Evolutionary conservation across 2,888 invertebrate species (phyloP).

Genomic region (Hemistola chrysoprasaria): DNA sequence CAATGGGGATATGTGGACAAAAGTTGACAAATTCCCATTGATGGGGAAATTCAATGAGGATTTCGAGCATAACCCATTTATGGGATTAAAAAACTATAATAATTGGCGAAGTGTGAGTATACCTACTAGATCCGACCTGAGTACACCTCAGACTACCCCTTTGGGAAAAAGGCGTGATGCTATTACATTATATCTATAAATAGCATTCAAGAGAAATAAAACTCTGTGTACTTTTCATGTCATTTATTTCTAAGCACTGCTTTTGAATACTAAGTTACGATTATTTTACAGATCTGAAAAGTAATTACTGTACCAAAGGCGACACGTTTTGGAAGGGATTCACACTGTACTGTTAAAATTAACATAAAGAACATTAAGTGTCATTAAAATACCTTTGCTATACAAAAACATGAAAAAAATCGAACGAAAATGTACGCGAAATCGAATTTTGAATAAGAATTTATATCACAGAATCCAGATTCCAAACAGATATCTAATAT

Average conservation of each 20-base stretch:
- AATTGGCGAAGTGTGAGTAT: too few species aligned
- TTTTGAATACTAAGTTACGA: slow-evolving; percentile 65
- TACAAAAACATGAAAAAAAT: neutral
- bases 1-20: too few species aligned
- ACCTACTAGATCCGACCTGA: too few species aligned
- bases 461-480: slow-evolving; percentile 66
- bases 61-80: too few species aligned
- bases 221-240: slow-evolving; percentile 38
- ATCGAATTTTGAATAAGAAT: slow-evolving; percentile 53
- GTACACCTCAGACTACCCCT: too few species aligned
- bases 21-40: too few species aligned
- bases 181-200: too few species aligned
- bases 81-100: too few species aligned
- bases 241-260: slow-evolving; percentile 75
- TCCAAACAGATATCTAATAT: neutral
- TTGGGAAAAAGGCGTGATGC: too few species aligned
- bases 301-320: slow-evolving; percentile 68
- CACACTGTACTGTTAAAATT: neutral
- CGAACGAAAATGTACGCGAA: slow-evolving; percentile 10
- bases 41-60: too few species aligned
- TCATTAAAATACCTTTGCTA: too few species aligned
- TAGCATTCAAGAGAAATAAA: slow-evolving; percentile 16
- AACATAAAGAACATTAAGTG: too few species aligned
- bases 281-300: slow-evolving; percentile 59
- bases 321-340: slow-evolving; percentile 12